Evolutionary conservation across 1,140 invertebrate species (phyloP), one percentile per base, ranked within the genome.

Genomic region (Ips typographus): DNA sequence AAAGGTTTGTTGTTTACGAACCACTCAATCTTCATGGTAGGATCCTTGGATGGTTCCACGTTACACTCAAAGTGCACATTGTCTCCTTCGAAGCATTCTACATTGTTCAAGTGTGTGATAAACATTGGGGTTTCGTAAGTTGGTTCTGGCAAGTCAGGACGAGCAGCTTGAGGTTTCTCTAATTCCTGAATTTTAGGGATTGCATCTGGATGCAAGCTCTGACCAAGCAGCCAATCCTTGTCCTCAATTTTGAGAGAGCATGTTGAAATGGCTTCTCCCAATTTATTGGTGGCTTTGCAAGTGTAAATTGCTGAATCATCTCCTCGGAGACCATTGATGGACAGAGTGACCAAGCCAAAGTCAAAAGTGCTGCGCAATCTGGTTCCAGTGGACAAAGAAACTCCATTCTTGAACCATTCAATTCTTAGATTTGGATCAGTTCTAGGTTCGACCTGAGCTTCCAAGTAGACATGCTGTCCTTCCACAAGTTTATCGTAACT

Each of bases 231-330:
- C 92, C 92, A 94, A 75, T 93, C 91, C 49, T 87, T 86, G 81
- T 94, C 92, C 83, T 92, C 90, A 76, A 97, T 91, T 82, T 96
- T 96, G 44, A 98, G 85, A 1, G 91, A 93, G 72, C 92, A 91
- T 0, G 94, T 97, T 2, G 94, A 95, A 39, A 95, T 91, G 61
- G 94, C 94, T 84, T 97, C 93, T 37, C 95, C 95, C 58, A 93
- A 84, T 63, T 92, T 82, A 80, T 97, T 97, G 3, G 89, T 93
- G 3, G 95, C 94, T 83, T 94, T 94, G 81, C 95, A 97, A 2
- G 93, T 95, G 75, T 98, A 98, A 77, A 97, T 94, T 41, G 94
- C 95, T 5, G 93, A 93, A 83, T 98, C 95, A 77, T 96, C 94
- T 40, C 88, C 83, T 73, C 95, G 86, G 41, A 95, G 76, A 37